A percentile compares a stretch with the other conserved stretches of the same genome.
These are phyloP conservation scores for Enteromius radiatus DNA, from an alignment of 2,797 vertebrate species.

Conservation along the genomic window DNA sequence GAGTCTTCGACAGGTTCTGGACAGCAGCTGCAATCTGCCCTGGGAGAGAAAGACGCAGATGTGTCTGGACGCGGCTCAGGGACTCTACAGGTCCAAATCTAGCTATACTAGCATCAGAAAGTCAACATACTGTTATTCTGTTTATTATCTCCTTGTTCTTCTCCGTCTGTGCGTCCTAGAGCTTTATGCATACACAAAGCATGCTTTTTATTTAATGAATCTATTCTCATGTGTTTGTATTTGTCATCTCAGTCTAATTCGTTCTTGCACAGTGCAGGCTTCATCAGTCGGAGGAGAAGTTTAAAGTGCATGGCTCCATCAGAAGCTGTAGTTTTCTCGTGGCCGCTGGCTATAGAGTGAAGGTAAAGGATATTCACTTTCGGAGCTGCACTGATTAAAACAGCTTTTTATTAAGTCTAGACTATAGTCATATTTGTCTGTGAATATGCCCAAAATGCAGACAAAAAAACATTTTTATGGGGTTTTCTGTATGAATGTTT, in stretches of 20 bases:
- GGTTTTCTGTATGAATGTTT: too few relatives aligned
- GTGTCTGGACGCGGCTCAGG: conserved; percentile 81
- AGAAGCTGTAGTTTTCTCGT: conserved; percentile 88
- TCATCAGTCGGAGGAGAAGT: conserved; percentile 81
- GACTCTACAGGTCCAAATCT: conserved; percentile 83
- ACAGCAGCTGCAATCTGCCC: conserved; percentile 65
- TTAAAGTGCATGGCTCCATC: conserved; percentile 83
- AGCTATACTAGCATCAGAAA: neutral
- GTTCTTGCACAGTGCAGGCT: conserved; percentile 72
- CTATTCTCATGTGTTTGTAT: neutral
- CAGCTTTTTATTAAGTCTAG: too few relatives aligned
- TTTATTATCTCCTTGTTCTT: neutral
- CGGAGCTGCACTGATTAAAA: too few relatives aligned
- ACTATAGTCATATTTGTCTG: neutral
- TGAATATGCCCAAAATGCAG: neutral
- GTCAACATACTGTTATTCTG: neutral
- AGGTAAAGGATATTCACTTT: conserved; percentile 73
- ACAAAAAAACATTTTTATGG: too few relatives aligned
- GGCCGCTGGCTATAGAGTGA: conserved; percentile 80
- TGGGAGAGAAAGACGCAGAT: conserved; percentile 78
- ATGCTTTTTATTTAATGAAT: neutral
- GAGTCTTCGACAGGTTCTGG: conserved; percentile 83
- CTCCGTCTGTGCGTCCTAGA: neutral
- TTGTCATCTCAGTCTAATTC: neutral
- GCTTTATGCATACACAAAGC: neutral